A percentile compares a stretch with the other conserved stretches of the same genome.
Evolutionary conservation across 2,888 invertebrate species (phyloP).

Genomic region (Mesopsocus fuscifrons): DNA sequence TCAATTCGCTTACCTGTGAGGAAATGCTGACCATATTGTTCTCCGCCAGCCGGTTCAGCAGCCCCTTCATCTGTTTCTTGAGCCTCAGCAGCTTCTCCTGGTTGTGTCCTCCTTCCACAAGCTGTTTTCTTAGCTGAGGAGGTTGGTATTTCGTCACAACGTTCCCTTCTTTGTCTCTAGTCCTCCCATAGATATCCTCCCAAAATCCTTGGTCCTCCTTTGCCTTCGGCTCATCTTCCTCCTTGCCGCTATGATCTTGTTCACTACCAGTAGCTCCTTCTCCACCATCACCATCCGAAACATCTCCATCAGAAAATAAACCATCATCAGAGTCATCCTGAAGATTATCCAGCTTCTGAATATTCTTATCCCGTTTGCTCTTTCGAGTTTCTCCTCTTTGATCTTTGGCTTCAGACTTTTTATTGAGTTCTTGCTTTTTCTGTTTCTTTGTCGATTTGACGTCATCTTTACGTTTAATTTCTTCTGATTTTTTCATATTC

Average conservation of each 20-base stretch:
- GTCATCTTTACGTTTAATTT: neutral
- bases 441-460: constrained; percentile 11
- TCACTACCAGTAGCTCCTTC: constrained; percentile 15
- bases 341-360: constrained; percentile 14
- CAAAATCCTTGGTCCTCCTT: constrained; percentile 27
- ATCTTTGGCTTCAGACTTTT: neutral
- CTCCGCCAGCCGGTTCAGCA: constrained; percentile 71
- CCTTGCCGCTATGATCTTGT: constrained; percentile 13
- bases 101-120: constrained; percentile 28
- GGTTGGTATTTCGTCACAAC: constrained; percentile 63
- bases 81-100: constrained; percentile 41
- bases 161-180: constrained; percentile 61
- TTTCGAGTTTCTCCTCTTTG: constrained; percentile 13
- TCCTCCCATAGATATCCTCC: constrained; percentile 90
- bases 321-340: constrained; percentile 16
- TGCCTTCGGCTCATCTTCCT: constrained; percentile 13
- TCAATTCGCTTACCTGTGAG: no score
- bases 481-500: constrained; percentile 11
- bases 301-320: constrained; percentile 16
- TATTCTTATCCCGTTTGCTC: constrained; percentile 15
- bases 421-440: constrained; percentile 10
- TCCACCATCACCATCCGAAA: constrained; percentile 18
- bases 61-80: constrained; percentile 69
- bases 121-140: constrained; percentile 50
- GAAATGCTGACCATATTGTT: constrained; percentile 73